Base-by-base conservation (phyloP, 37 sponge, comb jelly and placozoan genomes). In the Aplysina aerophoba region DNA sequence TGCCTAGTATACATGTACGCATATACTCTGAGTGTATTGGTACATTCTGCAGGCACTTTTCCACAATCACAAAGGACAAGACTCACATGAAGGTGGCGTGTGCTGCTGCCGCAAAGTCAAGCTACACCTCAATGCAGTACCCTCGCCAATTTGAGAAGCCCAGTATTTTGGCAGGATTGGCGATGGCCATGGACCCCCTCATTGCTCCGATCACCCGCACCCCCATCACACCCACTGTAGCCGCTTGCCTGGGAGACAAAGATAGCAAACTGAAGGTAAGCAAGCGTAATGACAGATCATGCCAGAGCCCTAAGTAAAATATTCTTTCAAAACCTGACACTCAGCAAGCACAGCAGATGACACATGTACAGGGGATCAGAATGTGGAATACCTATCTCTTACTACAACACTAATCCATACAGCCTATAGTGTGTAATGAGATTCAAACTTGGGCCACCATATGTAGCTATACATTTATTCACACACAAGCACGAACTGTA, bases 191-290 rank as follows among this genome's bases (percentile, higher is more conserved):
- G 88, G 75, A 58, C 37, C 82, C 89, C 12, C 61, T 57, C 34
- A n/a, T 81, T 19, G 81, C 55, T 15, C 81, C 81, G 2, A 53
- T 81, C 21, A 36, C 37, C 24, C 59, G 86, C 64, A 40, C 86
- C 15, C 59, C 86, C 16, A 31, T 85, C 19, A 37, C 77, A 15
- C 61, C 50, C 59, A 89, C 90, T 55, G 81, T 89, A 19, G 82
- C 83, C 15, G 86, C 82, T 4, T 89, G 90, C 73, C 72, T 85
- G n/a, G 90, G 85, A 35, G 90, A 85, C 59, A 62, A 57, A 59
- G 66, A 89, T 36, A 85, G 82, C 72, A 83, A 88, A 74, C 74
- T 84, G 54, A 75, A 75, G 54, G 78, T 75, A 3, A 40, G 14
- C 53, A 41, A 33, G 33, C 8, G 50, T 44, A 44, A 8, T 44